Percentiles rank a stretch among this genome's conserved stretches.
These are phyloP conservation scores for Fringilla coelebs DNA, from an alignment of 2,797 vertebrate genomes.

Conservation along the genomic window DNA sequence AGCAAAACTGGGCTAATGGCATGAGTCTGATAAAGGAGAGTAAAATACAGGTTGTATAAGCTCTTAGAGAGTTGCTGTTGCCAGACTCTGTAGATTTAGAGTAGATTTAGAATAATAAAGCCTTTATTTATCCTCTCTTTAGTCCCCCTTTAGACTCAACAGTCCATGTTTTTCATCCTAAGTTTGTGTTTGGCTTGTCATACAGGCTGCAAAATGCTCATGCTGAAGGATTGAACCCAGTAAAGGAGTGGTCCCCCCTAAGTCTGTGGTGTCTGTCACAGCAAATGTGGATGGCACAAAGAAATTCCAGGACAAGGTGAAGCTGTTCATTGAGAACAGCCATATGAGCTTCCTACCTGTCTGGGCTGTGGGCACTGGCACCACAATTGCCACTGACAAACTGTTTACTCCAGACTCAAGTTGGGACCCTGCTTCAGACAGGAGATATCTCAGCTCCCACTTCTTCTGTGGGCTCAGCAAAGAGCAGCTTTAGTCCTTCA, in stretches of 20 bases:
- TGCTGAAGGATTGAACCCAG: conserved; percentile 80
- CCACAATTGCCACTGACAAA: conserved; percentile 82
- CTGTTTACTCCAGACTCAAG: conserved; percentile 81
- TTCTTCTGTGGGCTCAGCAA: background rate
- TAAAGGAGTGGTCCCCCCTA: conserved; percentile 76
- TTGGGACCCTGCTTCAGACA: conserved; percentile 85
- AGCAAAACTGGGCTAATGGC: background rate
- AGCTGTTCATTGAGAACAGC: conserved; percentile 76
- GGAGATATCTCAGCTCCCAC: background rate
- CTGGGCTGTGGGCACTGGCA: conserved; percentile 79
- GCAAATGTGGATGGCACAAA: conserved; percentile 81
- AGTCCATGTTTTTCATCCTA: background rate
- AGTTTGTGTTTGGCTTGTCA: background rate
- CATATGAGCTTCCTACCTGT: conserved; percentile 69
- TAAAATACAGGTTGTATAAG: background rate
- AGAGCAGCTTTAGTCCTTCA: background rate
- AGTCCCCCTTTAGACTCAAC: background rate
- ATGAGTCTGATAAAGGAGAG: background rate
- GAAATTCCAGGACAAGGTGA: conserved; percentile 76
- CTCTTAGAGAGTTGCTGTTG: background rate
- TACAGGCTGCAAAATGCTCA: conserved; percentile 70
- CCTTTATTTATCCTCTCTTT: background rate
- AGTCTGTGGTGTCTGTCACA: conserved; percentile 72
- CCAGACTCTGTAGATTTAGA: background rate
- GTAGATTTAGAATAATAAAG: background rate